A percentile compares a stretch with the other conserved stretches of the same genome.
phyloP scores from a whole-genome alignment of 2,888 invertebrate genomes.

The Athalia circularis region DNA sequence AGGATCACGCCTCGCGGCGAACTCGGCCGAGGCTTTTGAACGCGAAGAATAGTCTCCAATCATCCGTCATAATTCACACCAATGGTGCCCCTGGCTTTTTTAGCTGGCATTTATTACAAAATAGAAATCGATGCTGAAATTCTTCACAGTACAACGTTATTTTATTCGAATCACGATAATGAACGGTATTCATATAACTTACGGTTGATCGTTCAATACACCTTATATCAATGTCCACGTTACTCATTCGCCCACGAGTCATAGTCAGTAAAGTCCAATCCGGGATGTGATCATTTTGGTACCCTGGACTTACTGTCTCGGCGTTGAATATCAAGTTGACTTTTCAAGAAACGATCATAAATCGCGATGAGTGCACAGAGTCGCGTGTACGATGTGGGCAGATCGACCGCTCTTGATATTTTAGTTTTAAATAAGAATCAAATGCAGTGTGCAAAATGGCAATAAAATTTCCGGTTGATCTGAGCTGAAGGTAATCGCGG shows the following conservation, averaged over 20 bases:
- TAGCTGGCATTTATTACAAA: background rate
- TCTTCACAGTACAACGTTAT: background rate
- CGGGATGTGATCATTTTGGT: slow-evolving; percentile 1
- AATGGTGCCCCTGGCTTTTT: background rate
- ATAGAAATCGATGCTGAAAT: background rate
- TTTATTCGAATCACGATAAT: background rate
- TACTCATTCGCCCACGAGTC: slow-evolving; percentile 26
- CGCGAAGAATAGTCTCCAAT: background rate
- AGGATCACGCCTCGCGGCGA: background rate
- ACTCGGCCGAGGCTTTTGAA: background rate
- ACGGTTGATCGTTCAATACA: slow-evolving; percentile 2
- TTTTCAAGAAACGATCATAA: slow-evolving; percentile 6
- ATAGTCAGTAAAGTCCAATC: background rate
- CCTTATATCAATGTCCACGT: background rate
- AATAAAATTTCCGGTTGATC: background rate
- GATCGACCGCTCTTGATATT: background rate
- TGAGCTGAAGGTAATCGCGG: too few relatives aligned
- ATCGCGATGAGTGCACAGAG: background rate
- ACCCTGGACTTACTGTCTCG: background rate
- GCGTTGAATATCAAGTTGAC: slow-evolving; percentile 8
- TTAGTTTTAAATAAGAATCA: slow-evolving; percentile 3
- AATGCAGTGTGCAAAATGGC: background rate
- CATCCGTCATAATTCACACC: slow-evolving; percentile 19
- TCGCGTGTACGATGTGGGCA: slow-evolving; percentile 8
- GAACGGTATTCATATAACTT: slow-evolving; percentile 13